These are phyloP conservation scores for Acrobasis suavella DNA, from an alignment of 2,888 invertebrate genomes.

Conservation along the genomic window DNA sequence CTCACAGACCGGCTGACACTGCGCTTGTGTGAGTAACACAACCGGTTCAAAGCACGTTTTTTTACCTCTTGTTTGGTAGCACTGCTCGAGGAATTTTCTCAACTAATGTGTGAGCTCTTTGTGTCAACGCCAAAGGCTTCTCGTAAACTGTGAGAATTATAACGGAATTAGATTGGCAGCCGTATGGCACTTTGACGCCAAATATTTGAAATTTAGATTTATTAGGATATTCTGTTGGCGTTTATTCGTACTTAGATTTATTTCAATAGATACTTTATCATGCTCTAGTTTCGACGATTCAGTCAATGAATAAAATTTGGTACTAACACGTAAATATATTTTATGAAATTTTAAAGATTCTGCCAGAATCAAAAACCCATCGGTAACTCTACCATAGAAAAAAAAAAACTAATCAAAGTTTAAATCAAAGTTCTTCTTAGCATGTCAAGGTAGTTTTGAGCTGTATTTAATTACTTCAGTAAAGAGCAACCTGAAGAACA, in stretches of 20 bases:
- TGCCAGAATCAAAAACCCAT: no score
- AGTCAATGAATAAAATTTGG: neutral
- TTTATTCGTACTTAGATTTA: constrained; percentile 6
- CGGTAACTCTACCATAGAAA: no score
- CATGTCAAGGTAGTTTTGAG: no score
- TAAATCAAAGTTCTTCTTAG: no score
- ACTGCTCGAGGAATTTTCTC: constrained; percentile 30
- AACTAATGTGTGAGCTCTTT: constrained; percentile 36
- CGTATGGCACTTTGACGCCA: neutral
- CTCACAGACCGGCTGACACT: constrained; percentile 38
- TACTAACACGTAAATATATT: no score
- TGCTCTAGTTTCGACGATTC: neutral
- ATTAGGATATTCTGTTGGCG: neutral
- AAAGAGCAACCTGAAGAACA: no score
- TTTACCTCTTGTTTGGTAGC: constrained; percentile 19
- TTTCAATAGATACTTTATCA: neutral
- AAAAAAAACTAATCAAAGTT: no score
- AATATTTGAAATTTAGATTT: constrained; percentile 11
- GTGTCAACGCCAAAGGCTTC: constrained; percentile 34
- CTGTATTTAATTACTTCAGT: no score
- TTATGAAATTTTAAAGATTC: no score
- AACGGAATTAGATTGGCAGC: constrained; percentile 10
- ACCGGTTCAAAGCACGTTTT: constrained; percentile 38
- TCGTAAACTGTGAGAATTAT: constrained; percentile 25
- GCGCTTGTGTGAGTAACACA: constrained; percentile 63